Evolutionary conservation across 1,140 invertebrate genomes (phyloP), one percentile per base, ranked within the genome.

Genomic region (Nilaparvata lugens): DNA sequence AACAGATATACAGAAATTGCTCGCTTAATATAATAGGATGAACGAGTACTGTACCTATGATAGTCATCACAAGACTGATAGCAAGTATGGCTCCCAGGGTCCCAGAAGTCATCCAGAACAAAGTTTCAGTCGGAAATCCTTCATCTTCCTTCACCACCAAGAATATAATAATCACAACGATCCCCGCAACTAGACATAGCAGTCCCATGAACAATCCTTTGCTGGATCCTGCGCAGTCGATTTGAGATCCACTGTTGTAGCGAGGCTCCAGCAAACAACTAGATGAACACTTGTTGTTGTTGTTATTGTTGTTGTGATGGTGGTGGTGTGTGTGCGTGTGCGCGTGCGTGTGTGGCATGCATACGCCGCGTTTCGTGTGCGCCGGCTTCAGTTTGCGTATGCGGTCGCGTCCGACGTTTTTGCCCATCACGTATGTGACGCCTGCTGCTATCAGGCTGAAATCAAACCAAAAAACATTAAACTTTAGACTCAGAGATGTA

Each of bases 141-240:
- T 74, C 71, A 56, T 81, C 77, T 45, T 81, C 79, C 48, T 80
- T 78, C 35, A 83, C 80, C 5, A 84, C 81, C 28, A 83, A 75
- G 67, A 83, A 84, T 16, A 84, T 81, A n/a, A 84, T 76, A 9
- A 83, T 75, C 4, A 83, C 78, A 2, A 85, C 80, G 23, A 84
- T 79, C 0, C 79, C 78, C 3, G 78, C 75, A 0, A 83, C 81
- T 62, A 85, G 75, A 52, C 80, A 78, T 0, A 85, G 71, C 2
- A 85, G 74, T 0, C 83, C 83, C 0, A 84, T 68, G 60, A 84
- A 83, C 2, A 84, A 71, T 2, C 83, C 83, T 66, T 82, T 82
- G 67, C 78, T 80, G 6, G 80, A 78, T 2, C 76, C 76, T 14
- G 77, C 76, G 64, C 82, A 83, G 45, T 82, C 81, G 1, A 80